These are phyloP conservation scores for Oncorhynchus nerka DNA, from an alignment of 2,113 vertebrate species.

Conservation along the genomic window DNA sequence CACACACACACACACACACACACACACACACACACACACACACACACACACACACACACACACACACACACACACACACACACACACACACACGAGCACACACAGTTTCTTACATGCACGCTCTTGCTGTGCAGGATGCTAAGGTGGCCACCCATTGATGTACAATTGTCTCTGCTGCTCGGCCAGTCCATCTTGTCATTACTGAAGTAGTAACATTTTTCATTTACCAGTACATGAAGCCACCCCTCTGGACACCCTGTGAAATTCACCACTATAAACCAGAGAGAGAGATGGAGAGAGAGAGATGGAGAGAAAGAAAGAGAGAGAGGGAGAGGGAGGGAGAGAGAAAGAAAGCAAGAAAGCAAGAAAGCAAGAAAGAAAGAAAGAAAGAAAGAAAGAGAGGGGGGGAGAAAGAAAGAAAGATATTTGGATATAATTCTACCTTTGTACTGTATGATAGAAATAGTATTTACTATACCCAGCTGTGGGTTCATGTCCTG, in stretches of 20 bases:
- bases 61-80: background rate
- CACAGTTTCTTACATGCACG: conserved; percentile 32
- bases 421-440: background rate
- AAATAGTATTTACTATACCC: too few species aligned
- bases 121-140: conserved; percentile 52
- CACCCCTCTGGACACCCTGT: conserved; percentile 52
- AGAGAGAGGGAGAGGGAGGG: too few species aligned
- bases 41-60: too few species aligned
- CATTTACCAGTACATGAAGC: conserved; percentile 26
- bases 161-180: conserved; percentile 52
- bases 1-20: background rate
- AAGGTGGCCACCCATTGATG: conserved; percentile 52
- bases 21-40: too few species aligned
- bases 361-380: background rate
- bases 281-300: background rate
- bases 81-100: too few species aligned
- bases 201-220: conserved; percentile 61
- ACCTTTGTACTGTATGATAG: too few species aligned
- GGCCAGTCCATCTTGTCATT: conserved; percentile 57
- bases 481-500: too few species aligned
- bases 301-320: too few species aligned
- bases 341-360: background rate
- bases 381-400: background rate
- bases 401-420: background rate
- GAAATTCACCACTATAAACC: conserved; percentile 36